These are phyloP conservation scores for Pheosia tremula DNA, from an alignment of 2,888 invertebrate species.

Conservation along the genomic window DNA sequence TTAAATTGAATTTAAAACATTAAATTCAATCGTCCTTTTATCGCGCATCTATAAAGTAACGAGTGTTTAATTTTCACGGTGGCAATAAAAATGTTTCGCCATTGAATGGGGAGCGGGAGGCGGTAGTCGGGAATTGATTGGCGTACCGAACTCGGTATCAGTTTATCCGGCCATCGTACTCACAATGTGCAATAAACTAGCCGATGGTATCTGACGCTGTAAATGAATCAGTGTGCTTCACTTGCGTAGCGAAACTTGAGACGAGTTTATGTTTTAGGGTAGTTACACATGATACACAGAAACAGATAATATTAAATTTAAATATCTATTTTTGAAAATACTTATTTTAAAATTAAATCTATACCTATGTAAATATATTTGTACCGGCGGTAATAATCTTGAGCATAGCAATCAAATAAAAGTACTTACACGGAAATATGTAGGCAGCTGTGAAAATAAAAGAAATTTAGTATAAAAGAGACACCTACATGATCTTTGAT, in stretches of 20 bases:
- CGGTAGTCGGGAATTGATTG: conserved; percentile 71
- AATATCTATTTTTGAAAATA: too few relatives aligned
- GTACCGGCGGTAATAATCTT: too few relatives aligned
- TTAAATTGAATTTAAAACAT: conserved; percentile 50
- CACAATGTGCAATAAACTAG: conserved; percentile 82
- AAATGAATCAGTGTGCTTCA: conserved; percentile 74
- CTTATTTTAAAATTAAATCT: too few relatives aligned
- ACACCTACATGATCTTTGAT: too few relatives aligned
- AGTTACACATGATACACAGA: too few relatives aligned
- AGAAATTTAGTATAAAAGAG: too few relatives aligned
- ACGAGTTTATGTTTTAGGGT: conserved; percentile 14
- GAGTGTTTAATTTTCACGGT: conserved; percentile 72
- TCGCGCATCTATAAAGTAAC: conserved; percentile 59
- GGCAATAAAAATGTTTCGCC: conserved; percentile 67
- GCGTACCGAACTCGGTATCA: conserved; percentile 67
- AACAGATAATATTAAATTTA: too few relatives aligned
- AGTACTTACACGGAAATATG: too few relatives aligned
- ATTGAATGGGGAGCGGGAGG: conserved; percentile 61
- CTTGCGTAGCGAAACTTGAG: conserved; percentile 42
- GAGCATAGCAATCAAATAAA: too few relatives aligned
- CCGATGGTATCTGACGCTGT: conserved; percentile 73
- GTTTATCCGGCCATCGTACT: conserved; percentile 71
- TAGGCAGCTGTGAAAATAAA: too few relatives aligned
- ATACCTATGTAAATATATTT: too few relatives aligned
- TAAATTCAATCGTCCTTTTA: conserved; percentile 60